Percentiles rank a stretch among this genome's conserved stretches.
These are phyloP conservation scores for Tineola bisselliella DNA, from an alignment of 2,888 invertebrate genomes.

Conservation along the genomic window DNA sequence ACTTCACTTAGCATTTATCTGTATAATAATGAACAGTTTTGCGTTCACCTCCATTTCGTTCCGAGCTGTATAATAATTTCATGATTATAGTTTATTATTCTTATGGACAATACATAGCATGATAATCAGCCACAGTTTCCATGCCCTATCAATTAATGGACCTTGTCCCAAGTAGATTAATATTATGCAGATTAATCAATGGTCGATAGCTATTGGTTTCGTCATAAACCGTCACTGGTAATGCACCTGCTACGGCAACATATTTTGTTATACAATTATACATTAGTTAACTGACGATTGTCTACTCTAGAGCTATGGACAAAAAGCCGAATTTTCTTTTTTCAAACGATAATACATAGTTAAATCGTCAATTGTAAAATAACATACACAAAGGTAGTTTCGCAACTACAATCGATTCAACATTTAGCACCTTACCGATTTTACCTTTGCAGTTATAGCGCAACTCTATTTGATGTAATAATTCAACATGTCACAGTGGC, in stretches of 20 bases:
- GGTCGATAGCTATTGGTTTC: not conserved
- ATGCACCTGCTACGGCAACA: not conserved
- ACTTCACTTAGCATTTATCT: not conserved
- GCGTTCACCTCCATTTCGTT: not conserved
- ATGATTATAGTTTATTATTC: not conserved
- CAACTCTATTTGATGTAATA: slow-evolving; percentile 2
- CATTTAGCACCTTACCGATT: not conserved
- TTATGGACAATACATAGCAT: slow-evolving; percentile 3
- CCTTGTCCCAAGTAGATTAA: slow-evolving; percentile 7
- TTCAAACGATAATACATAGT: not conserved
- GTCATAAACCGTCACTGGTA: not conserved
- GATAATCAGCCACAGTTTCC: not conserved
- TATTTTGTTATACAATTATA: not conserved
- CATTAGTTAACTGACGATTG: not conserved
- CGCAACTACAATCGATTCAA: slow-evolving; percentile 4
- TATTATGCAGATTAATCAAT: slow-evolving; percentile 10
- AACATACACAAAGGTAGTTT: slow-evolving; percentile 1
- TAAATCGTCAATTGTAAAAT: not conserved
- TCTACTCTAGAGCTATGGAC: not conserved
- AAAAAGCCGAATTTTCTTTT: not conserved
- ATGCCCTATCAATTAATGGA: slow-evolving; percentile 4
- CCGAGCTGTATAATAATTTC: not conserved
- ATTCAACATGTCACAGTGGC: not conserved
- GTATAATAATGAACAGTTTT: not conserved
- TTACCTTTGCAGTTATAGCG: slow-evolving; percentile 2